Base-by-base conservation (phyloP, 2,888 invertebrate species). In the Xestobium rufovillosum region DNA sequence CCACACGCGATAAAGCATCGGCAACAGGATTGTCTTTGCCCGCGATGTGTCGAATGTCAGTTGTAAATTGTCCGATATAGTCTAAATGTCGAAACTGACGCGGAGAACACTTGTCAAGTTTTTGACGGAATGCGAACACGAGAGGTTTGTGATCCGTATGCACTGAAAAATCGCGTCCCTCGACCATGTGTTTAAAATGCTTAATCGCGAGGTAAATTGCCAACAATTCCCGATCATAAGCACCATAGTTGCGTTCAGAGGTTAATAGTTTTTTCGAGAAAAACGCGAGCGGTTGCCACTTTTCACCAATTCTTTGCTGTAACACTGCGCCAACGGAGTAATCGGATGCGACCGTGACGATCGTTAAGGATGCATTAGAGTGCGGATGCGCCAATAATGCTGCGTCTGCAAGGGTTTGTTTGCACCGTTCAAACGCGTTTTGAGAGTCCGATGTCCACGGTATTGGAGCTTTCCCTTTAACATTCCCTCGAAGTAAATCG, bases 21-120 rank as follows among this genome's bases (percentile, higher is more conserved):
- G 61, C 59, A n/a, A n/a, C n/a, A n/a, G n/a, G n/a, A n/a, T n/a
- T n/a, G n/a, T n/a, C n/a, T n/a, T n/a, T n/a, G n/a, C 16, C 45
- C 42, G 1, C 57, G 52, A 3, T 44, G 41, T 58, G 48, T 6
- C 41, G 29, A 3, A 59, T 53, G 35, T 57, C 54, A 0, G 55
- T 59, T 1, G 57, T 51, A 40, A 61, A 61, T 38, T 63, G 58
- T 0, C 50, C 31, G 15, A 64, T 58, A 12, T 46, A 57, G 30
- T 56, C 50, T 1, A 64, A 40, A 9, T n/a, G n/a, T n/a, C n/a
- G n/a, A n/a, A n/a, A n/a, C n/a, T n/a, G n/a, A n/a, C n/a, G n/a
- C n/a, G n/a, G n/a, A n/a, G n/a, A n/a, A n/a, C n/a, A n/a, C n/a
- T n/a, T n/a, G n/a, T n/a, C n/a, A n/a, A n/a, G n/a, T 64, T n/a